phyloP scores from a whole-genome alignment of 2,888 invertebrate species.

The Candidula unifasciata region DNA sequence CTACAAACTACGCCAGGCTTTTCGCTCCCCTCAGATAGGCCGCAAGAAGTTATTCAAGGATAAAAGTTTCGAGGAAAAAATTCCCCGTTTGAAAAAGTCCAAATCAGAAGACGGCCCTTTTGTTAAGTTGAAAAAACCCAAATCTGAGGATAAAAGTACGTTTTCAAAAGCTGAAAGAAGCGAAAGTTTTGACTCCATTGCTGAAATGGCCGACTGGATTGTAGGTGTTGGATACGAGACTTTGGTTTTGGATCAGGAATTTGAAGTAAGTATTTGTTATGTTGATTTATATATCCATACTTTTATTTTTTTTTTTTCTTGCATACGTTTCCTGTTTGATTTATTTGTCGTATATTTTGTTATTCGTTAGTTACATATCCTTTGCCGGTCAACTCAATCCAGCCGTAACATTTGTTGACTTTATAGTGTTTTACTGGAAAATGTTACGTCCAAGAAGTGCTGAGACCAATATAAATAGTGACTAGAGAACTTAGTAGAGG shows the following conservation, averaged over 20 bases:
- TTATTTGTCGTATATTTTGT: too few relatives aligned
- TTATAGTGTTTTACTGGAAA: too few relatives aligned
- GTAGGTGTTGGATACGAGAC: slow-evolving; percentile 10
- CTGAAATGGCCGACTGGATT: slow-evolving; percentile 39
- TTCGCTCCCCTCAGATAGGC: slow-evolving; percentile 46
- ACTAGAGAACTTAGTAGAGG: too few relatives aligned
- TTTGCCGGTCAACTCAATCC: too few relatives aligned
- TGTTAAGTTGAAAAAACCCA: background rate
- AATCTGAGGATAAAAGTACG: background rate
- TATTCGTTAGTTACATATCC: too few relatives aligned
- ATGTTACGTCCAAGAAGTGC: too few relatives aligned
- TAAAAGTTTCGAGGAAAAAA: background rate
- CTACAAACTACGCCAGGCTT: slow-evolving; percentile 2
- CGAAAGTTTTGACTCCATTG: slow-evolving; percentile 18
- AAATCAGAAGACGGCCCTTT: background rate
- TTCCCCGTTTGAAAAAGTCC: background rate
- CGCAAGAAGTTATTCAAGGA: slow-evolving; percentile 34
- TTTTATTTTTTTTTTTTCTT: too few relatives aligned
- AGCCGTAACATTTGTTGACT: too few relatives aligned
- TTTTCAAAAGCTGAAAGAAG: slow-evolving; percentile 4
- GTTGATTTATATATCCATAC: too few relatives aligned
- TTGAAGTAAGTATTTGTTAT: slow-evolving; percentile 44
- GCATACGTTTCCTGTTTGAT: too few relatives aligned
- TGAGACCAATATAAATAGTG: too few relatives aligned
- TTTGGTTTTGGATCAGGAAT: slow-evolving; percentile 41